Evolutionary conservation across 1,140 invertebrate genomes (phyloP).

Genomic region (Acromyrmex echinatior): DNA sequence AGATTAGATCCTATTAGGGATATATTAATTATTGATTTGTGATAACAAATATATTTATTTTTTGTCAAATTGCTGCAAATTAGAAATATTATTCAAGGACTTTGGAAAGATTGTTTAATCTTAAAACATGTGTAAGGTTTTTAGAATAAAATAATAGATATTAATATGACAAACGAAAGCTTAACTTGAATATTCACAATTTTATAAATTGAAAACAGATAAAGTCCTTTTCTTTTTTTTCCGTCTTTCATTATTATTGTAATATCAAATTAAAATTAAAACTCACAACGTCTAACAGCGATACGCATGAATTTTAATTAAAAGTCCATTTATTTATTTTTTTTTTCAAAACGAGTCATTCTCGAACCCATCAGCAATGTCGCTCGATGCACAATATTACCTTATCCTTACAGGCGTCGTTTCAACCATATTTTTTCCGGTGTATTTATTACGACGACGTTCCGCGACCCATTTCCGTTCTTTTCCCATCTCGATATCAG

Average conservation of each 20-base stretch:
- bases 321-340: conserved; percentile 33
- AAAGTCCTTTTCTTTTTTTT: background rate
- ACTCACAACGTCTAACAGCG: background rate
- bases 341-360: background rate
- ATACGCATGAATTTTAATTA: conserved; percentile 42
- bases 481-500: conserved; percentile 23
- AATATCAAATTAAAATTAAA: conserved; percentile 38
- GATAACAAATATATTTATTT: background rate
- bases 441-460: conserved; percentile 51
- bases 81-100: background rate
- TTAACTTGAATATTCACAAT: background rate
- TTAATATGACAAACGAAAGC: background rate
- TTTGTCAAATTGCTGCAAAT: conserved; percentile 5
- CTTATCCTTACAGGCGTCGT: conserved; percentile 4
- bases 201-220: background rate
- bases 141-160: background rate
- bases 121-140: background rate
- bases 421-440: conserved; percentile 19
- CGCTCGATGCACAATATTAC: conserved; percentile 13
- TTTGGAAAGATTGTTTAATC: background rate
- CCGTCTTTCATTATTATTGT: background rate
- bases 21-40: background rate
- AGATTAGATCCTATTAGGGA: conserved; percentile 49
- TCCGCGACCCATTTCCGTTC: conserved; percentile 38
- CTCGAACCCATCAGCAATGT: background rate